Percentiles rank a stretch among this genome's conserved stretches.
Evolutionary conservation across 2,113 vertebrate species (phyloP).

Genomic region (Rhombomys opimus): DNA sequence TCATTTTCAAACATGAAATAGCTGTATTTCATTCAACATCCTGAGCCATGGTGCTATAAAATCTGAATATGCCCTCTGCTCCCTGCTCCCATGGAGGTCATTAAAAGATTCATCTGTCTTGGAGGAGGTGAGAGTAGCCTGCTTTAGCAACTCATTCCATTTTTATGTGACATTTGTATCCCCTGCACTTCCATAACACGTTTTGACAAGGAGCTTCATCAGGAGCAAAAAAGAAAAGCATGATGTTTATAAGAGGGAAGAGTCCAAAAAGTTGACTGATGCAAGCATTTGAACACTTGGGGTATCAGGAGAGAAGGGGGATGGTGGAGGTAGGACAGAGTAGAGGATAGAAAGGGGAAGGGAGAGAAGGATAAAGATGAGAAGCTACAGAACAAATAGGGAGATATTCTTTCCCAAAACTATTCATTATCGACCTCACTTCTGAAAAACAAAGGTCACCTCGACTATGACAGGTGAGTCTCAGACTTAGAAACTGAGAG

Average conservation of each 20-base stretch:
- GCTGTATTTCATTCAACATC: conserved; percentile 57
- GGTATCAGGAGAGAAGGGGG: background rate
- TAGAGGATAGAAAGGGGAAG: too few relatives aligned
- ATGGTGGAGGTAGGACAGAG: too few relatives aligned
- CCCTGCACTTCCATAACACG: conserved; percentile 52
- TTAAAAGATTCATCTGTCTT: conserved; percentile 40
- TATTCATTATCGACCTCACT: background rate
- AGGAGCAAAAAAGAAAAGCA: conserved; percentile 61
- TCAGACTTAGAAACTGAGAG: background rate
- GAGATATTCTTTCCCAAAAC: background rate
- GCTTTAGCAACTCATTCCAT: conserved; percentile 45
- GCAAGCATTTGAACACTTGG: background rate
- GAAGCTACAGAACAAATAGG: background rate
- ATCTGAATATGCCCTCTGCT: background rate
- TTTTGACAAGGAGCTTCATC: conserved; percentile 42
- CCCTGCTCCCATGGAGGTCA: conserved; percentile 44
- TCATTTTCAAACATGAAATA: conserved; percentile 58
- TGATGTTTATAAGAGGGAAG: background rate
- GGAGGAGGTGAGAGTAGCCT: conserved; percentile 14
- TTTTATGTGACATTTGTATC: conserved; percentile 68
- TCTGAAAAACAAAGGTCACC: background rate
- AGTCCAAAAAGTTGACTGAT: background rate
- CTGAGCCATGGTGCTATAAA: conserved; percentile 63
- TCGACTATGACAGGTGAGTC: background rate
- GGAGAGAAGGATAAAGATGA: too few relatives aligned